These are phyloP conservation scores for Bombus soroeensis DNA, from an alignment of 1,140 invertebrate genomes.

Conservation along the genomic window DNA sequence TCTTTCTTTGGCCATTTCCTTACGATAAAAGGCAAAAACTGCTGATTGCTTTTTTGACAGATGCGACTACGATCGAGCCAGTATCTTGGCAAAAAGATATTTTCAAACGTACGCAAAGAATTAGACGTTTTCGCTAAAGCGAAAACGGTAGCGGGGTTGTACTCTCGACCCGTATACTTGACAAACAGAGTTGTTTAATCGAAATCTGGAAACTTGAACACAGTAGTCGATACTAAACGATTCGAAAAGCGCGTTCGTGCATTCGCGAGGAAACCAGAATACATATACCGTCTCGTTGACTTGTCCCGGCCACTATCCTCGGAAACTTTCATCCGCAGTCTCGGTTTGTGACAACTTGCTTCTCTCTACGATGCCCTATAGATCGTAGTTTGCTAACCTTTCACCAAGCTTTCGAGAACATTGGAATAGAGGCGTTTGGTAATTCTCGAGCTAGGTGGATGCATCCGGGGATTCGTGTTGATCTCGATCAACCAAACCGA, in stretches of 20 bases:
- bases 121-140: too few relatives aligned
- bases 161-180: not conserved
- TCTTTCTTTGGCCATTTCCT: too few relatives aligned
- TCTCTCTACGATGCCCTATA: not conserved
- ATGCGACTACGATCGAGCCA: too few relatives aligned
- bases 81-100: too few relatives aligned
- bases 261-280: conserved; percentile 1
- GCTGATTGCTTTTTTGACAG: fast-evolving
- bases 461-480: conserved; percentile 94
- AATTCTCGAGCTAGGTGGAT: conserved; percentile 89
- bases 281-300: conserved; percentile 2
- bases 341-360: conserved; percentile 28
- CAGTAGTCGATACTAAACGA: conserved; percentile 22
- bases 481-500: conserved; percentile 97
- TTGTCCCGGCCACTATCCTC: not conserved
- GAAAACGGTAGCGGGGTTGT: too few relatives aligned
- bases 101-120: too few relatives aligned
- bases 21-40: too few relatives aligned
- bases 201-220: not conserved
- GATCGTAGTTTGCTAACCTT: conserved; percentile 85
- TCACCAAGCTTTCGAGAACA: conserved; percentile 93
- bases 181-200: conserved; percentile 43
- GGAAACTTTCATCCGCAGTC: conserved; percentile 34
- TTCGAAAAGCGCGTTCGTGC: conserved; percentile 31
- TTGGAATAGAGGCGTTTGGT: conserved; percentile 91